phyloP scores from a whole-genome alignment of 1,140 invertebrate genomes.

The Lanistes nyassanus region DNA sequence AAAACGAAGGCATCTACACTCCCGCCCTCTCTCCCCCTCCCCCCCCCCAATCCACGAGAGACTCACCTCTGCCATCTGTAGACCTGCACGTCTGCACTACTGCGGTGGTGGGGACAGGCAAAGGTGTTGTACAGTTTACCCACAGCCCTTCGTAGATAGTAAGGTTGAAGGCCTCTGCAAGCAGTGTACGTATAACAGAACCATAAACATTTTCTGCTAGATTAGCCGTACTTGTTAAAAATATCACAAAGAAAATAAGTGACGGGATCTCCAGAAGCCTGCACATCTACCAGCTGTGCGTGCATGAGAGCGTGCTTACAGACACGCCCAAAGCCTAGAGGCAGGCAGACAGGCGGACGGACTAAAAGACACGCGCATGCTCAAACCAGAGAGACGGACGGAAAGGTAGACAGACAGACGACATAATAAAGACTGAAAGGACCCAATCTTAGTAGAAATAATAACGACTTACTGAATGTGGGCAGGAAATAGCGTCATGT shows the following conservation, averaged over 20 bases:
- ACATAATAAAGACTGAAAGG: not conserved
- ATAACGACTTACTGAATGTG: too few relatives aligned
- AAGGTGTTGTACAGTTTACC: constrained; percentile 27
- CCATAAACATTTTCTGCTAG: not conserved
- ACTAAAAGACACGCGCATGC: too few relatives aligned
- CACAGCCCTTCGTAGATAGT: constrained; percentile 28
- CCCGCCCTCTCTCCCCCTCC: too few relatives aligned
- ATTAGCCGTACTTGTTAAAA: not conserved
- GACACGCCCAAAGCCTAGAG: not conserved
- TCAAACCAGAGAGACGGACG: too few relatives aligned
- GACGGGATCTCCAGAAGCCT: not conserved
- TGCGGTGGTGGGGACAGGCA: not conserved
- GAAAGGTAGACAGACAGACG: constrained; percentile 15
- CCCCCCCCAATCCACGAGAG: too few relatives aligned
- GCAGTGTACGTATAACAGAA: not conserved
- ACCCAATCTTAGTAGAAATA: too few relatives aligned
- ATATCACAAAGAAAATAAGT: not conserved
- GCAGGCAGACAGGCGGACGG: not conserved
- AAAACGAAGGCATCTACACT: not conserved
- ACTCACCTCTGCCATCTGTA: constrained; percentile 23
- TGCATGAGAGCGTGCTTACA: not conserved
- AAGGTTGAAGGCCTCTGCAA: constrained; percentile 29
- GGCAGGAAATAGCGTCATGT: too few relatives aligned
- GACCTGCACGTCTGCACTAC: constrained; percentile 1
- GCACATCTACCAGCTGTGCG: not conserved